Evolutionary conservation across 2,888 invertebrate genomes (phyloP).

Genomic region (Icerya purchasi): DNA sequence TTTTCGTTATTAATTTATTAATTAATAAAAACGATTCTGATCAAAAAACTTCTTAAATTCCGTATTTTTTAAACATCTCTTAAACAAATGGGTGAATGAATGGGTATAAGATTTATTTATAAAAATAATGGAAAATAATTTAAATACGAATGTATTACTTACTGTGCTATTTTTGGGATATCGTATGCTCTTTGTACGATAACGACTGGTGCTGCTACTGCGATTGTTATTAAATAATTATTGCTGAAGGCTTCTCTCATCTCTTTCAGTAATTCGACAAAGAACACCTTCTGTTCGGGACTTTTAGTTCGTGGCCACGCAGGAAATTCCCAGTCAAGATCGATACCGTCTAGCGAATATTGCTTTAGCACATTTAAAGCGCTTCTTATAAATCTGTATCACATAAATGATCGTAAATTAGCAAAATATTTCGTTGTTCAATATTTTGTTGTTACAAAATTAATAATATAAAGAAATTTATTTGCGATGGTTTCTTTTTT

Average conservation of each 20-base stretch:
- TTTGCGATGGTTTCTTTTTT: too few species aligned
- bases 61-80: too few species aligned
- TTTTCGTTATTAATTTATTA: too few species aligned
- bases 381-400: constrained; percentile 31
- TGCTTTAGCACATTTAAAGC: constrained; percentile 30
- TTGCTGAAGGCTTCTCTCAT: constrained; percentile 42
- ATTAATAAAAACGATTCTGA: too few species aligned
- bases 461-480: too few species aligned
- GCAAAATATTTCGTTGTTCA: neutral
- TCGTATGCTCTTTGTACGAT: constrained; percentile 59
- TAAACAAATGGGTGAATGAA: too few species aligned
- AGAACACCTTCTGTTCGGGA: constrained; percentile 43
- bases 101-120: too few species aligned
- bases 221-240: constrained; percentile 40
- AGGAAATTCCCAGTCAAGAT: constrained; percentile 78
- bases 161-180: constrained; percentile 51
- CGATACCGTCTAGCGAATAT: constrained; percentile 43
- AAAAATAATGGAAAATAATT: too few species aligned
- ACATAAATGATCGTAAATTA: neutral
- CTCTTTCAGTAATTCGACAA: constrained; percentile 50
- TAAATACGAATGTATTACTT: too few species aligned
- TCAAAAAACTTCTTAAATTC: too few species aligned
- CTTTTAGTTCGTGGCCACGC: constrained; percentile 28
- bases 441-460: too few species aligned
- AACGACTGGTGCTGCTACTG: constrained; percentile 54